phyloP scores from a whole-genome alignment of 2,888 invertebrate species.

The Palloptera scutellata region DNA sequence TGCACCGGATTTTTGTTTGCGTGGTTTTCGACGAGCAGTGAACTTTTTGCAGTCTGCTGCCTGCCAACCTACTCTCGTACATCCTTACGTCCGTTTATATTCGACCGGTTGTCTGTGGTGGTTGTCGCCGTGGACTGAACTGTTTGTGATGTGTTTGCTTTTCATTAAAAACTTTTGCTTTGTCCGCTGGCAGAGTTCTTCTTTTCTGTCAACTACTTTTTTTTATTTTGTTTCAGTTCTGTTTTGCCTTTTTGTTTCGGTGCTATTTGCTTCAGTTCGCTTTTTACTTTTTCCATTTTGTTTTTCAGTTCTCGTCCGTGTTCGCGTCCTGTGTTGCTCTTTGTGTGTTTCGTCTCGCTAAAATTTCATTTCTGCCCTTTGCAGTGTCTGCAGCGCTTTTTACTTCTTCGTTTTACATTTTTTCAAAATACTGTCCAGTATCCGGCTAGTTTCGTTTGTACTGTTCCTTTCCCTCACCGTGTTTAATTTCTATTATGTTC shows the following conservation, averaged over 20 bases:
- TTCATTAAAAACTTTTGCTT: conserved; percentile 59
- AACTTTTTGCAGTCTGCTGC: background rate
- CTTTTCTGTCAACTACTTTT: background rate
- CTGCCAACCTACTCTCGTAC: background rate
- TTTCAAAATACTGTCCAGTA: background rate
- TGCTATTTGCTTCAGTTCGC: background rate
- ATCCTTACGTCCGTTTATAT: background rate
- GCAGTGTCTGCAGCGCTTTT: background rate
- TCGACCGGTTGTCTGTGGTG: background rate
- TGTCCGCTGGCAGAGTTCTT: conserved; percentile 50
- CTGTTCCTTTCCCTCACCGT: too few species aligned
- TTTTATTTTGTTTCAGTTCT: background rate
- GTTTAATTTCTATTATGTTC: background rate
- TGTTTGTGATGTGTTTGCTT: conserved; percentile 55
- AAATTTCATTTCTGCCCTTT: background rate
- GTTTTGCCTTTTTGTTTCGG: background rate
- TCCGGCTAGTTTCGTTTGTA: too few species aligned
- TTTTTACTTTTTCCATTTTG: conserved; percentile 7
- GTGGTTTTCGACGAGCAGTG: background rate
- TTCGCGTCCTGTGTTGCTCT: background rate
- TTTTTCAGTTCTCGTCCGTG: background rate
- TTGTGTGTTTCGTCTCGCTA: too few species aligned
- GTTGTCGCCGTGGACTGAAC: background rate
- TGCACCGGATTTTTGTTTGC: background rate
- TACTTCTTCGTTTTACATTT: background rate